Conservation (phyloP, 1,140 invertebrate genomes). For the Ips nitidus region DNA sequence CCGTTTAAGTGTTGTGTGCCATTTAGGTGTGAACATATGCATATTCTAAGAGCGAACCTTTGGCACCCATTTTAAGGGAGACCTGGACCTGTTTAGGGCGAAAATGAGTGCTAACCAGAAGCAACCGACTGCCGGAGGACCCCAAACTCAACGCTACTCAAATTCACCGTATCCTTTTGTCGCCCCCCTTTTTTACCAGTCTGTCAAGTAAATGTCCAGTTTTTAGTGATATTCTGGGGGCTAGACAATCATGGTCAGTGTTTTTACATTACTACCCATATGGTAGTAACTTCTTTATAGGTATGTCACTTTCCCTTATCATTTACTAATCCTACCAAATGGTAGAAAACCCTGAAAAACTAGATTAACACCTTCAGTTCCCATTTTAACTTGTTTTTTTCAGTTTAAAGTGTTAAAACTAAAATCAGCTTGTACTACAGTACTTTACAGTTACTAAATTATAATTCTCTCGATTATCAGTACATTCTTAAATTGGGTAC, state of each 20-base stretch:
- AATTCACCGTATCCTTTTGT: slow-evolving; percentile 47
- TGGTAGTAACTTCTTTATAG: background rate
- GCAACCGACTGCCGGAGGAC: slow-evolving; percentile 48
- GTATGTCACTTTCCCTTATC: background rate
- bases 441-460: too few species aligned
- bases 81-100: slow-evolving; percentile 40
- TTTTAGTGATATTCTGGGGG: slow-evolving; percentile 29
- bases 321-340: background rate
- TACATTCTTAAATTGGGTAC: too few species aligned
- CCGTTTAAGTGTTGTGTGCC: slow-evolving; percentile 41
- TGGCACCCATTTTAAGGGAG: slow-evolving; percentile 49
- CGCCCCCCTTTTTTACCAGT: slow-evolving; percentile 42
- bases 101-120: slow-evolving; percentile 52
- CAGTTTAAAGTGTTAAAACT: background rate
- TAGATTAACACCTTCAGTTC: too few species aligned
- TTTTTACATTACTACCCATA: background rate
- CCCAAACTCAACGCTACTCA: slow-evolving; percentile 45
- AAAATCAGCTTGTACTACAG: too few species aligned
- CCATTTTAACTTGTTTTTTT: background rate
- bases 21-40: slow-evolving; percentile 48
- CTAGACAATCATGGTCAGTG: slow-evolving; percentile 7
- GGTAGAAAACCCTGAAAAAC: slow-evolving; percentile 7
- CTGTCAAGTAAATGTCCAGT: slow-evolving; percentile 43
- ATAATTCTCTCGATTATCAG: too few species aligned
- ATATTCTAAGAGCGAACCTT: slow-evolving; percentile 43